Conservation (phyloP, 64 coral and sea anemone genomes). For the Trachythela sp. region DNA sequence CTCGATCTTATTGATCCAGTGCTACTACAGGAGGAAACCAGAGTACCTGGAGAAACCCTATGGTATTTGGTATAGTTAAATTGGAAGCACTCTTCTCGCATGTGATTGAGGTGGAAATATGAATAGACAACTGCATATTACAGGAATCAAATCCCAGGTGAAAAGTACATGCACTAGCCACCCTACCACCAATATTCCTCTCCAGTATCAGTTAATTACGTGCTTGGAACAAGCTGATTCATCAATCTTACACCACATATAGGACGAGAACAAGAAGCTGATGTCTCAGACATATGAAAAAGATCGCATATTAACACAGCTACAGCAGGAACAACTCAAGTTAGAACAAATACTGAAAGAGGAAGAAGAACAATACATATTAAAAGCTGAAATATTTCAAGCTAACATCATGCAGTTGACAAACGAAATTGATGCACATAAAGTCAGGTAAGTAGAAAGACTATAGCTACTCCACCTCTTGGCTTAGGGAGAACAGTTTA, state of each 20-base stretch:
- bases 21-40: no score
- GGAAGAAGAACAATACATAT: not conserved
- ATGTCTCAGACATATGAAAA: not conserved
- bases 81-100: no score
- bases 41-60: no score
- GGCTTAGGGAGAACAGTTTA: no score
- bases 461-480: no score
- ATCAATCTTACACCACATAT: not conserved
- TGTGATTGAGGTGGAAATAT: no score
- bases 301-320: not conserved
- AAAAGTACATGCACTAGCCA: no score
- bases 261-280: conserved; percentile 11
- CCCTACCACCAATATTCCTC: not conserved
- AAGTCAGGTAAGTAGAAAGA: not conserved
- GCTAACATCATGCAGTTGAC: not conserved
- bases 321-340: not conserved
- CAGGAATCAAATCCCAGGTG: no score
- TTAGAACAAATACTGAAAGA: not conserved
- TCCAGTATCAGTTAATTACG: no score
- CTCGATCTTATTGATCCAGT: no score
- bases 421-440: not conserved
- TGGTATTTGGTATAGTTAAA: no score
- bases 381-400: not conserved
- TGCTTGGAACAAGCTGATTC: not conserved
- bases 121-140: no score